Base-by-base conservation (phyloP, 2,113 vertebrate genomes). In the Jaculus jaculus region DNA sequence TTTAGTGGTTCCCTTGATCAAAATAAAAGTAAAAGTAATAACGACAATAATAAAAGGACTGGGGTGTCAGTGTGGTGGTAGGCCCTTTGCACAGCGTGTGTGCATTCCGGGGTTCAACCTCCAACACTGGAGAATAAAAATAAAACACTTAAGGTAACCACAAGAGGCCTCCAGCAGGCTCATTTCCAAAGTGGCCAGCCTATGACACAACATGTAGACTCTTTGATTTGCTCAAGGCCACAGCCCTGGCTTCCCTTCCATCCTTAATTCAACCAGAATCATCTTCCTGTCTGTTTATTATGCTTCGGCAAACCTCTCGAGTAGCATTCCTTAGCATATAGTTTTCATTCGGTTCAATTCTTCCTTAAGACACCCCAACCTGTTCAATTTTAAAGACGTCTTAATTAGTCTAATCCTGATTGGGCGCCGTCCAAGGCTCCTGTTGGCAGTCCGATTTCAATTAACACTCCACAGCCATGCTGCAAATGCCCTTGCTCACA, bases 341-440 rank as follows among this genome's bases (percentile, higher is more conserved):
- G 87, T 87, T 96, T 94, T 87, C 90, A 42, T 93, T 96, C 73
- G 93, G 97, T 98, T 96, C 97, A 94, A 94, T 98, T 98, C 96
- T 96, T 97, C 98, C 97, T 98, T 98, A 98, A 98, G 97, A 98
- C 93, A 91, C 96, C 96, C 96, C 98, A 98, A 98, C 98, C 98
- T 98, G 98, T 96, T 98, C 97, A 84, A 54, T 98, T 98, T 98
- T 98, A 98, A 98, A 98, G 98, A 98, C 97, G 97, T 98, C 98
- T 98, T 98, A 98, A 98, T 98, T 98, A 98, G 98, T 97, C 98
- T 97, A 98, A 98, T 98, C 98, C 98, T 98, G 98, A 98, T 97
- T 98, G 98, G 98, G 98, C 97, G 97, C 97, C 96, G 98, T 98
- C 98, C 98, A 98, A 98, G 97, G 97, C 98, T 98, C 98, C 96